Evolutionary conservation across 2,113 vertebrate species (phyloP), one percentile per base, ranked within the genome.

Genomic region (Vombatus ursinus): DNA sequence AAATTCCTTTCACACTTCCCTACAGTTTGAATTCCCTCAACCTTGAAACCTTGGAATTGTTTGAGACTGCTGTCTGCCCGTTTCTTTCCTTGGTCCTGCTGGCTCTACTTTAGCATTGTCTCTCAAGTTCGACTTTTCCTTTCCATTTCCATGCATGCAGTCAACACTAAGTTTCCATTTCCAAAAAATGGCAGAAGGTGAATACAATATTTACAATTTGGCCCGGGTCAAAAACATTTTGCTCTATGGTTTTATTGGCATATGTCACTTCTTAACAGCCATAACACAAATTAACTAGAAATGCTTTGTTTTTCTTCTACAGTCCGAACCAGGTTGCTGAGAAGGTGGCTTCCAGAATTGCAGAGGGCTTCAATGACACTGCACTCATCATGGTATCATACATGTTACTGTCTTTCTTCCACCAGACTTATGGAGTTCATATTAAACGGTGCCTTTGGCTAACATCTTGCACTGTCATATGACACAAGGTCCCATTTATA

Each of bases 281-380:
- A 77, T n/a, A n/a, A n/a, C 57, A 68, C 61, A 77, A 4, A 14
- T 0, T 0, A 61, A 77, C 90, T 90, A 12, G 92, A 24, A 77
- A 96, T 96, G 26, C 96, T 52, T 84, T 94, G 9, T 91, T 8
- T n/a, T 94, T 98, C 52, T 97, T 95, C 95, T 96, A 52, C 97
- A 99, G 99, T 97, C 99, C 99, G 14, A 99, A 99, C 98, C 99
- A 99, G 98, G 99, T 99, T 3, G 99, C 99, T 25, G 99, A 99
- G 96, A 99, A 99, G 96, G 99, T 99, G 94, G 99, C 99, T 14
- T 99, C 99, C 93, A 99, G 99, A 93, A 99, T 99, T 49, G 99
- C 99, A 10, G 99, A 99, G 97, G 99, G 99, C 96, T 99, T 99
- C 97, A 99, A 97, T 0, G 99, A 99, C 44, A 98, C 99, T 0